Base-by-base conservation (phyloP, 1,140 invertebrate genomes). In the Bombus fervidus region DNA sequence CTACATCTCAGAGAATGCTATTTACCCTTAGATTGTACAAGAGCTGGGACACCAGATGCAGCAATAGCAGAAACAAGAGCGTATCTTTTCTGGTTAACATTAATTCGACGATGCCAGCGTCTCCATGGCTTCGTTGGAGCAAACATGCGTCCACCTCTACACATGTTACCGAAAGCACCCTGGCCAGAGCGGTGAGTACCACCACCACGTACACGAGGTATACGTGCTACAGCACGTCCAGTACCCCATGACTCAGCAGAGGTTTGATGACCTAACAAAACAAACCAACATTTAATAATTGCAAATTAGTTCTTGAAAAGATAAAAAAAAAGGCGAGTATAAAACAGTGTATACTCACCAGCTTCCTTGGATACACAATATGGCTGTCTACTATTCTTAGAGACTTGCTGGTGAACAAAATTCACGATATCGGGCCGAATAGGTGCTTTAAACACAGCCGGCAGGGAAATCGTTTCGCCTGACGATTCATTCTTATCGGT, bases 111-210 rank as follows among this genome's bases (percentile, higher is more conserved):
- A 95, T 99, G 99, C 99, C 99, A 99, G 91, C 99, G 97, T 89
- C 99, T 96, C 98, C 98, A 99, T 6, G 98, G 98, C 95, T 99
- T 99, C 59, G 99, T 99, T 8, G 99, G 99, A 12, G 99, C 99
- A 96, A 99, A 99, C 99, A 99, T 99, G 85, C 99, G 98, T 83
- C 99, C 99, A 91, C 99, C 99, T 95, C 99, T 97, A 96, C 99
- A 99, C 99, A 99, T 99, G 96, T 99, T 99, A 90, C 99, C 99
- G 95, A 99, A 99, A 73, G 99, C 99, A 97, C 99, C 99, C 96
- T 99, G 99, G 90, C 99, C 99, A 62, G 99, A 99, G 85, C 99
- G 98, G 94, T 99, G 99, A 92, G 99, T 99, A 97, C 99, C 99
- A 95, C 99, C 99, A 95, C 99, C 99, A 91, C 99, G 98, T 1